These are phyloP conservation scores for Ophiothrix spiculata DNA, from an alignment of 35 echinoderm and acorn worm species.

Conservation along the genomic window DNA sequence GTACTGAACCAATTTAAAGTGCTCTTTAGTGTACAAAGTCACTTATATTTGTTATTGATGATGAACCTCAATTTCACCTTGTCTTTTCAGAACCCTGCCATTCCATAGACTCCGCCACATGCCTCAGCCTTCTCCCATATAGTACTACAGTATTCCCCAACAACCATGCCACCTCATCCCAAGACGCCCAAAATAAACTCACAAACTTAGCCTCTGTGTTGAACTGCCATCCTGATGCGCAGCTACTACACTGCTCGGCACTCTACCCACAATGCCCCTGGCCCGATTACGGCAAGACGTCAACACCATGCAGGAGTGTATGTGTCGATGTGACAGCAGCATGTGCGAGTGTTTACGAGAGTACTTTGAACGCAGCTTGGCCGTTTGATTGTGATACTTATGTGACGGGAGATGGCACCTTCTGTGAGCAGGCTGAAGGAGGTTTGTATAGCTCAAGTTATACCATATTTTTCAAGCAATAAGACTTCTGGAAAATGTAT, in stretches of 20 bases:
- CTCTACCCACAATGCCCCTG: conserved; percentile 31
- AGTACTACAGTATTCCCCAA: conserved; percentile 13
- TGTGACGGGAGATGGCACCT: background rate
- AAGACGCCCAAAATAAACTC: background rate
- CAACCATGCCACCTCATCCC: background rate
- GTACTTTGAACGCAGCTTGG: background rate
- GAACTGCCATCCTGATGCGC: background rate
- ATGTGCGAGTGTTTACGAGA: background rate
- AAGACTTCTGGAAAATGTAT: too few relatives aligned
- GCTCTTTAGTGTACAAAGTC: background rate
- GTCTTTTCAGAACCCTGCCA: conserved; percentile 5
- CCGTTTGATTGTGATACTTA: background rate
- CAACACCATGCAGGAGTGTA: conserved; percentile 1
- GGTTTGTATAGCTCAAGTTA: too few relatives aligned
- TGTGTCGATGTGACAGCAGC: background rate
- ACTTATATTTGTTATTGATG: background rate
- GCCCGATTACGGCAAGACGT: background rate
- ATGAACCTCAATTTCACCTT: background rate
- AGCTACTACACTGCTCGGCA: background rate
- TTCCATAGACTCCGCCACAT: background rate
- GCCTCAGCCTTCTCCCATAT: conserved; percentile 8
- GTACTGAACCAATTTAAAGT: too few relatives aligned
- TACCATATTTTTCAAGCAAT: too few relatives aligned
- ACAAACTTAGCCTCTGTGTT: background rate
- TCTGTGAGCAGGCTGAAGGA: background rate